phyloP scores from a whole-genome alignment of 2,888 invertebrate species.

The Biston betularia region DNA sequence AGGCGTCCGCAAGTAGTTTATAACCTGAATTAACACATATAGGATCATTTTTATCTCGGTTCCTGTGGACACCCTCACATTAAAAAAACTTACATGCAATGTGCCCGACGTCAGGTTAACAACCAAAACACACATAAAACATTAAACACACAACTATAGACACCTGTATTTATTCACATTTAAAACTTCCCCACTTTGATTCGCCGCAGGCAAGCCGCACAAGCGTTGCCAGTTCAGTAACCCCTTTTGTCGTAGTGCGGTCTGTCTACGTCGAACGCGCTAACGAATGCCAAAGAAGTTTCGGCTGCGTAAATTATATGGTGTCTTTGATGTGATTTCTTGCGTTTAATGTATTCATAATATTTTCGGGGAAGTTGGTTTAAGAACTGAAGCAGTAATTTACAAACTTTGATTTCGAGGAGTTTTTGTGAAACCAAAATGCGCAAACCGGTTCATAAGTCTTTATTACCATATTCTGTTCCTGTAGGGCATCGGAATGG shows the following conservation, averaged over 20 bases:
- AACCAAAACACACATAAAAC: too few species aligned
- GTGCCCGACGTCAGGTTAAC: too few species aligned
- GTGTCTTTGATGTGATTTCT: constrained; percentile 29
- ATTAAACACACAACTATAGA: too few species aligned
- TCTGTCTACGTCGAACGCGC: constrained; percentile 37
- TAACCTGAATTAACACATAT: too few species aligned
- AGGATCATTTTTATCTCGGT: too few species aligned
- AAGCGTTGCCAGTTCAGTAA: constrained; percentile 44
- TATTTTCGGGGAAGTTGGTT: constrained; percentile 15
- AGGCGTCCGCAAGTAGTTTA: too few species aligned
- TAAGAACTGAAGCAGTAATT: constrained; percentile 6
- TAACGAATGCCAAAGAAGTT: constrained; percentile 24
- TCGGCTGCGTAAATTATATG: constrained; percentile 14
- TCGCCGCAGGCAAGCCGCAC: constrained; percentile 47
- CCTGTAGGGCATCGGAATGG: too few species aligned
- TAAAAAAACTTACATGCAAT: too few species aligned
- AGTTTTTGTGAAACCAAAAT: constrained; percentile 9
- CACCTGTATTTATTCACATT: constrained; percentile 1
- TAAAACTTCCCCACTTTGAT: constrained; percentile 27
- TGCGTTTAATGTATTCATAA: constrained; percentile 29
- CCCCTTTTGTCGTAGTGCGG: constrained; percentile 39
- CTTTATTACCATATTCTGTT: too few species aligned
- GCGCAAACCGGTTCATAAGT: background rate
- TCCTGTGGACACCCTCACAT: too few species aligned
- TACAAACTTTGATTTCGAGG: constrained; percentile 4